Percentiles rank a stretch among this genome's conserved stretches.
Evolutionary conservation across 2,888 invertebrate species (phyloP).

Genomic region (Spodoptera exigua): DNA sequence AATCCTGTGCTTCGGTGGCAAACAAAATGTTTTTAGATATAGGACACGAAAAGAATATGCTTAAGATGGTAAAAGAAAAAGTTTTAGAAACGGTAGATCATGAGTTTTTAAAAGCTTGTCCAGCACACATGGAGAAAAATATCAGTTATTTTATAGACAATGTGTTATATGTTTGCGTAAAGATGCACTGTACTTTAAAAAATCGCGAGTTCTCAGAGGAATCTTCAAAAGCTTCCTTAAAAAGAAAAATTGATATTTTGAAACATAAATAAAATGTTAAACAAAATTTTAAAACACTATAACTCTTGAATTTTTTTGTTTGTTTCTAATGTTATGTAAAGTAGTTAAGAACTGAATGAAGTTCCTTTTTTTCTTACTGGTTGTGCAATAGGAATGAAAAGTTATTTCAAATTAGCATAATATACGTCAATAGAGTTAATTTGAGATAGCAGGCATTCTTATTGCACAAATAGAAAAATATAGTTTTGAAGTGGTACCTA

Average conservation of each 20-base stretch:
- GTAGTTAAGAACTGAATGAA: too few relatives aligned
- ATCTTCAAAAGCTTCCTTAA: conserved; percentile 4
- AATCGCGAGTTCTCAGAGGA: conserved; percentile 2
- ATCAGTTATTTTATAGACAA: conserved; percentile 3
- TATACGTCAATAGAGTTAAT: too few relatives aligned
- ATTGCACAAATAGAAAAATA: too few relatives aligned
- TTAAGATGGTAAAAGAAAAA: conserved; percentile 4
- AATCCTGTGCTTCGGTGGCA: conserved; percentile 13
- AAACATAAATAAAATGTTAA: conserved; percentile 20
- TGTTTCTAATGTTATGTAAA: too few relatives aligned
- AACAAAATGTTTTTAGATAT: conserved; percentile 5
- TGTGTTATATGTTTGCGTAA: background rate
- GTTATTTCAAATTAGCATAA: too few relatives aligned
- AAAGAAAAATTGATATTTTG: conserved; percentile 3
- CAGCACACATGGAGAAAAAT: conserved; percentile 8
- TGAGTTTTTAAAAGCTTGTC: conserved; percentile 9
- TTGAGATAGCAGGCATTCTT: too few relatives aligned
- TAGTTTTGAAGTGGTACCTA: too few relatives aligned
- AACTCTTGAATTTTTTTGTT: too few relatives aligned
- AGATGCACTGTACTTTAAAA: conserved; percentile 5
- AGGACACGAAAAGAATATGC: conserved; percentile 7
- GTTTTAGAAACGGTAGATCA: background rate
- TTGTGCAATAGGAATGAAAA: too few relatives aligned
- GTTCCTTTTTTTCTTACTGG: too few relatives aligned
- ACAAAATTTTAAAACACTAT: too few relatives aligned